phyloP scores from a whole-genome alignment of 2,888 invertebrate species.

The Cryptosula pallasiana region DNA sequence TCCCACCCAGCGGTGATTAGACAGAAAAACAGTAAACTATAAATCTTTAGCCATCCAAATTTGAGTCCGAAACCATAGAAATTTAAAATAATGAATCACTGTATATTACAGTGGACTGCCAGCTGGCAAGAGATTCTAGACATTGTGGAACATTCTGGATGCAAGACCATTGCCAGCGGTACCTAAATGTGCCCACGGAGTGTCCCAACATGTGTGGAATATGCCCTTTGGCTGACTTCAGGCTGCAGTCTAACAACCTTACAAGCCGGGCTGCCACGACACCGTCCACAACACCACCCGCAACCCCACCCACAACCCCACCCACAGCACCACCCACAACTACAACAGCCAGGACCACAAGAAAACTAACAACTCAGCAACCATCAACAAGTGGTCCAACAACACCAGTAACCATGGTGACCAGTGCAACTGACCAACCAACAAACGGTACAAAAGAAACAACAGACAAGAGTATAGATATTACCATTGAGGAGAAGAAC shows the following conservation, averaged over 20 bases:
- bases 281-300: too few relatives aligned
- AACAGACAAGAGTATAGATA: background rate
- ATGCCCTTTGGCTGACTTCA: conserved; percentile 5
- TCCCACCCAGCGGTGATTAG: too few relatives aligned
- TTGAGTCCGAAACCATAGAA: too few relatives aligned
- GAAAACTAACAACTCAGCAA: background rate
- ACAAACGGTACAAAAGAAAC: background rate
- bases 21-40: too few relatives aligned
- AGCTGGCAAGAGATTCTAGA: background rate
- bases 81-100: too few relatives aligned
- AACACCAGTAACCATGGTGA: too few relatives aligned
- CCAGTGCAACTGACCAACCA: too few relatives aligned
- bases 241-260: background rate
- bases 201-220: conserved; percentile 23
- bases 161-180: background rate
- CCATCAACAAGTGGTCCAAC: background rate
- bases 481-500: background rate
- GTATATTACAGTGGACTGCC: conserved; percentile 5
- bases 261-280: background rate
- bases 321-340: background rate
- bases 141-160: background rate
- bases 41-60: too few relatives aligned
- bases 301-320: background rate
- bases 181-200: background rate
- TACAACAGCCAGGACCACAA: background rate